Percentiles rank a stretch among this genome's conserved stretches.
Evolutionary conservation across 2,113 vertebrate species (phyloP).

Genomic region (Eira barbara): DNA sequence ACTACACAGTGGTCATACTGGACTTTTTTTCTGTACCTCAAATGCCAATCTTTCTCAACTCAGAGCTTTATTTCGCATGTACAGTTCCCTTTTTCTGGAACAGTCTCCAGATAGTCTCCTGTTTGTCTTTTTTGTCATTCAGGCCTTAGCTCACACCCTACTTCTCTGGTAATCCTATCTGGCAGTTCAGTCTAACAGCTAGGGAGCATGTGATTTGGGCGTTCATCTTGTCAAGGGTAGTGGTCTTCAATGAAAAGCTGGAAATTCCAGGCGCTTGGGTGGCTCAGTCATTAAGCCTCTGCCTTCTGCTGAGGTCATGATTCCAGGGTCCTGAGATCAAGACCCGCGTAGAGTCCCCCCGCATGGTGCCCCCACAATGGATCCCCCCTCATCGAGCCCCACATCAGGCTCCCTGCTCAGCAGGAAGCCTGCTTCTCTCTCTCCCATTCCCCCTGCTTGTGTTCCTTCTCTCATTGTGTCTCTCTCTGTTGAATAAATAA

Average conservation of each 20-base stretch:
- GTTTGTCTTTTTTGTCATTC: not conserved
- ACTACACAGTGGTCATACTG: not conserved
- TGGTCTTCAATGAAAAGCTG: slow-evolving; percentile 71
- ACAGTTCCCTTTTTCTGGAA: not conserved
- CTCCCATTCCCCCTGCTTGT: too few relatives aligned
- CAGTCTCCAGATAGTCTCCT: not conserved
- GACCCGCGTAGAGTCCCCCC: too few relatives aligned
- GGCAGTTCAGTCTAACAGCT: not conserved
- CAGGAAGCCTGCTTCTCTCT: too few relatives aligned
- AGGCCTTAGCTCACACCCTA: not conserved
- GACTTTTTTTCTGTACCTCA: not conserved
- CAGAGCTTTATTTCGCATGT: not conserved
- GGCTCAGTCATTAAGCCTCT: too few relatives aligned
- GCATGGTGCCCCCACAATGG: too few relatives aligned
- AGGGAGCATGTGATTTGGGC: slow-evolving; percentile 61
- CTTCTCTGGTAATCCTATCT: not conserved
- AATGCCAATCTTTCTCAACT: not conserved
- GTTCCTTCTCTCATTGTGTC: too few relatives aligned
- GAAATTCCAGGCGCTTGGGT: slow-evolving; percentile 50
- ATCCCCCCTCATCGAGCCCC: too few relatives aligned
- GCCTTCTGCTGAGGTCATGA: too few relatives aligned
- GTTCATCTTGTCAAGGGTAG: slow-evolving; percentile 52
- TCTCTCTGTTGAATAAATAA: too few relatives aligned
- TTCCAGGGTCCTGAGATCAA: too few relatives aligned
- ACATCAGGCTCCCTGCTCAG: too few relatives aligned